Conservation (phyloP, 2,113 vertebrate genomes). For the human (Homo sapiens) region DNA sequence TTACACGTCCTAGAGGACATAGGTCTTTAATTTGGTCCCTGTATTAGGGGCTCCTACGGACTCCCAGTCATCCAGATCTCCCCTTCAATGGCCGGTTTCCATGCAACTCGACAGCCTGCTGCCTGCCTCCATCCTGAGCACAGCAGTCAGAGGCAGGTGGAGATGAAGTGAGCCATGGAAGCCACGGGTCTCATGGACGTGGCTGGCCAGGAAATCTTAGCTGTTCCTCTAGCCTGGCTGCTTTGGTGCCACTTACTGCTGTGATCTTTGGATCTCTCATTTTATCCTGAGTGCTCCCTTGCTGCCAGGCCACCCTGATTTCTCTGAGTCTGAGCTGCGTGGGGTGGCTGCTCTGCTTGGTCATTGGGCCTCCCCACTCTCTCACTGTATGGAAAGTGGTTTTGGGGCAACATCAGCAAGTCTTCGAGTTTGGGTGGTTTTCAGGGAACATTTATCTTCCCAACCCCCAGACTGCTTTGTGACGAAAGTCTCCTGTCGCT, state of each 20-base stretch:
- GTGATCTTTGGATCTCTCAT: neutral
- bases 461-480: neutral
- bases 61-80: neutral
- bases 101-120: neutral
- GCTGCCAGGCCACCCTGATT: neutral
- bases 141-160: neutral
- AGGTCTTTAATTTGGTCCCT: neutral
- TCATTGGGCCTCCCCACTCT: neutral
- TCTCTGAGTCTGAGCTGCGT: neutral
- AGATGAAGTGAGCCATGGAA: neutral
- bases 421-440: neutral
- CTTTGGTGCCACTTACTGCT: neutral
- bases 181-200: neutral
- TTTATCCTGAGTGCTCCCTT: neutral
- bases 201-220: neutral
- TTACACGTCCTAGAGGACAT: accelerated
- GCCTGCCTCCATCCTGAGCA: neutral
- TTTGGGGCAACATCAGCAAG: neutral
- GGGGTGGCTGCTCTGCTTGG: neutral
- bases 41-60: neutral
- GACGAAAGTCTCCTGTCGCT: neutral
- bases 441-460: neutral
- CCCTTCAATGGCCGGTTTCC: neutral
- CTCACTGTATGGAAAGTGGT: neutral
- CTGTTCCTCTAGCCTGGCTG: neutral